These are phyloP conservation scores for Brachionichthys hirsutus DNA, from an alignment of 2,113 vertebrate species.

Conservation along the genomic window DNA sequence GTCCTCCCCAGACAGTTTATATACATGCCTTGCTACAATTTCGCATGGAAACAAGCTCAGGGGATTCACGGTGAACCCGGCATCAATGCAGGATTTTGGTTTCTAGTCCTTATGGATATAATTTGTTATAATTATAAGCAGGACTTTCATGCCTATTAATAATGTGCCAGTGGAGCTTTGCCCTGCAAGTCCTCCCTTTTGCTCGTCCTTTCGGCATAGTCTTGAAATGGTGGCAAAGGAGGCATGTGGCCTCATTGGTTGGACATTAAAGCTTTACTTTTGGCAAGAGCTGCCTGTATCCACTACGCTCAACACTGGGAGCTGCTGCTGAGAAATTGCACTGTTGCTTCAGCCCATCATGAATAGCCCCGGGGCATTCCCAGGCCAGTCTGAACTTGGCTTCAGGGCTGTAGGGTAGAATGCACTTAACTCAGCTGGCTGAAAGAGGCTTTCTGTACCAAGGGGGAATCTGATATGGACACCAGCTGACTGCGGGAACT, in stretches of 20 bases:
- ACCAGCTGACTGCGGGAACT: constrained; percentile 65
- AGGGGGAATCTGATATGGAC: constrained; percentile 64
- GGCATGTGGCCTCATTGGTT: constrained; percentile 39
- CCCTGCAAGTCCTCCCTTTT: constrained; percentile 26
- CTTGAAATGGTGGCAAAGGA: constrained; percentile 44
- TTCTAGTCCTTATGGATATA: constrained; percentile 35
- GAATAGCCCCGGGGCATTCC: constrained; percentile 65
- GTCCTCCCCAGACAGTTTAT: background rate
- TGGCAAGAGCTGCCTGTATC: constrained; percentile 49
- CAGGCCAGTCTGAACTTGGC: constrained; percentile 64
- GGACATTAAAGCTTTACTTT: constrained; percentile 60
- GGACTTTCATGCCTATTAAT: constrained; percentile 53
- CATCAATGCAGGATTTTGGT: constrained; percentile 41
- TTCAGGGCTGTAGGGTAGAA: constrained; percentile 62
- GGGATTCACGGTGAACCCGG: constrained; percentile 48
- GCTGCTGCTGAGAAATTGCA: constrained; percentile 68
- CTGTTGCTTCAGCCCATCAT: constrained; percentile 65
- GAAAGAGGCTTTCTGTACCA: constrained; percentile 57
- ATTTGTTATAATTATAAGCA: constrained; percentile 60
- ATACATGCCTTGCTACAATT: constrained; percentile 25
- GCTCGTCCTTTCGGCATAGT: constrained; percentile 38
- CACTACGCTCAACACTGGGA: constrained; percentile 42
- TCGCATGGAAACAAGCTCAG: constrained; percentile 32
- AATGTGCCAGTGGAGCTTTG: constrained; percentile 22
- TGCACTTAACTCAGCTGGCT: constrained; percentile 70